A percentile compares a stretch with the other conserved stretches of the same genome.
phyloP scores from a whole-genome alignment of 2,888 invertebrate species.

The Yponomeuta cagnagella region DNA sequence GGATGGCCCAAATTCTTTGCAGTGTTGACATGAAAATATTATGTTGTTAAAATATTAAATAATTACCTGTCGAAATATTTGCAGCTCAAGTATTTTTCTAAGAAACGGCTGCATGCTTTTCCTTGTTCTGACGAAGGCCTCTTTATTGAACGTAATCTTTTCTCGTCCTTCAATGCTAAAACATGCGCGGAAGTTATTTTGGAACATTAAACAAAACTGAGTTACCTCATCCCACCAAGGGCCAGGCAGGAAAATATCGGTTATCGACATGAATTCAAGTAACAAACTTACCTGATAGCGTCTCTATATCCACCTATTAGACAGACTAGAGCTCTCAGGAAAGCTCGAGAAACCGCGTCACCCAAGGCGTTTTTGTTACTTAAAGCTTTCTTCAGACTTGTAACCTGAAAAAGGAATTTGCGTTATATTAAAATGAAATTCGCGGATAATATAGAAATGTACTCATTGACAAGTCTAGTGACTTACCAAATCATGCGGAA shows the following conservation, averaged over 20 bases:
- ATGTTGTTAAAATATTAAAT: no score
- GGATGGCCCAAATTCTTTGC: no score
- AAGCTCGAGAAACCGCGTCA: constrained; percentile 94
- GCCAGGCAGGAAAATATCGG: background rate
- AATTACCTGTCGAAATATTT: constrained; percentile 93
- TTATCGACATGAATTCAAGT: background rate
- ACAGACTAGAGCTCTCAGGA: constrained; percentile 92
- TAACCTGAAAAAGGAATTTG: constrained; percentile 70
- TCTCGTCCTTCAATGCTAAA: constrained; percentile 66
- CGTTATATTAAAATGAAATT: background rate
- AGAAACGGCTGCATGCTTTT: constrained; percentile 93
- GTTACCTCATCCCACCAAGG: background rate
- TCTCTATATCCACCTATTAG: constrained; percentile 96
- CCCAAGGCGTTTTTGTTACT: constrained; percentile 87
- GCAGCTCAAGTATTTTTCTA: constrained; percentile 91
- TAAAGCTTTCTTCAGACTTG: constrained; percentile 83
- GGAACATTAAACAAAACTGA: background rate
- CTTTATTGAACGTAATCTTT: constrained; percentile 87
- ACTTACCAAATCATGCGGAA: constrained; percentile 92
- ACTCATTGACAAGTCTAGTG: background rate
- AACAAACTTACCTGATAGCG: constrained; percentile 81
- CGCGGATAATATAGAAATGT: no score
- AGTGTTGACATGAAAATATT: no score
- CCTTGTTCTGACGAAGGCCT: constrained; percentile 91
- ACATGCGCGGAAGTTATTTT: constrained; percentile 20